phyloP scores from a whole-genome alignment of 2,888 invertebrate genomes.

The Eupithecia subfuscata region DNA sequence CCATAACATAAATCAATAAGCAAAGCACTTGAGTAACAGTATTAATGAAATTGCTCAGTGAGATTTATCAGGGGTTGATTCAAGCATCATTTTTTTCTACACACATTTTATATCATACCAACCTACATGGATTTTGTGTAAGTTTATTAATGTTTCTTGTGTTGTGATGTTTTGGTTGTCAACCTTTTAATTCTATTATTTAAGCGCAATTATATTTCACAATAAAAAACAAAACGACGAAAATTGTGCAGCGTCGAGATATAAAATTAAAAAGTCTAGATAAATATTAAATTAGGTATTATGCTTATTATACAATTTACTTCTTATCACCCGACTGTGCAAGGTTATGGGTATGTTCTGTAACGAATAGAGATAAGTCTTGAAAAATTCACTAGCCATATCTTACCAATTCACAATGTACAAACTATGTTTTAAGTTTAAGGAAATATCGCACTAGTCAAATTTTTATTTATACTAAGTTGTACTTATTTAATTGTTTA shows the following conservation, averaged over 20 bases:
- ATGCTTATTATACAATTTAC: not conserved
- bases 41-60: slow-evolving; percentile 23
- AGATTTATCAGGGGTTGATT: slow-evolving; percentile 1
- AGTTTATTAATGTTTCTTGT: slow-evolving; percentile 45
- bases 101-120: not conserved
- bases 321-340: not conserved
- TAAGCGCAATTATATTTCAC: not conserved
- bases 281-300: not conserved
- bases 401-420: slow-evolving; percentile 50
- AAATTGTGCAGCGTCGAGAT: not conserved
- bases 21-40: slow-evolving; percentile 5
- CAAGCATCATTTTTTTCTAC: not conserved
- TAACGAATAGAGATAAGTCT: not conserved
- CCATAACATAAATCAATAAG: slow-evolving; percentile 11
- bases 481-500: slow-evolving; percentile 37
- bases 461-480: slow-evolving; percentile 49
- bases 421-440: slow-evolving; percentile 54
- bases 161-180: slow-evolving; percentile 65
- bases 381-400: slow-evolving; percentile 32
- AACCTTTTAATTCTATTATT: slow-evolving; percentile 45
- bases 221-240: not conserved
- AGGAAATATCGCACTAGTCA: slow-evolving; percentile 57
- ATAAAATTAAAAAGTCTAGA: not conserved
- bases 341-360: not conserved
- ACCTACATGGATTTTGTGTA: not conserved